Evolutionary conservation across 2,113 vertebrate genomes (phyloP).

Genomic region (Halcyon senegalensis): DNA sequence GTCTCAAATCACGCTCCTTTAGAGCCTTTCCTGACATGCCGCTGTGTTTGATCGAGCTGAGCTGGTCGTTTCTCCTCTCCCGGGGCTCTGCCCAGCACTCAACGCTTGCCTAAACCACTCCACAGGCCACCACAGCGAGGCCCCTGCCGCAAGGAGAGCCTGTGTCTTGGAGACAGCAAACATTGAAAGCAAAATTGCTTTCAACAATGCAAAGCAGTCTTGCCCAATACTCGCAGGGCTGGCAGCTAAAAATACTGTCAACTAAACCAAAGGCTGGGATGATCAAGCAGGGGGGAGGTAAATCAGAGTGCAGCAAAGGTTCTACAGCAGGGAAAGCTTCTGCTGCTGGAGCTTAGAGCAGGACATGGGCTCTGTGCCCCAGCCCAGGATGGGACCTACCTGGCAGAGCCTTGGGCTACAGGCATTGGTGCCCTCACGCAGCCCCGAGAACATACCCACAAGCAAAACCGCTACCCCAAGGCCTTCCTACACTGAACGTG

Average conservation of each 20-base stretch:
- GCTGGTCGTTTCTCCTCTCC: not conserved
- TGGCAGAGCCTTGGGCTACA: not conserved
- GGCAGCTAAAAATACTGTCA: not conserved
- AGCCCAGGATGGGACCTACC: too few relatives aligned
- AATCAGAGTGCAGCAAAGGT: not conserved
- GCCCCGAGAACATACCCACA: rapidly evolving
- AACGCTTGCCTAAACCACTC: not conserved
- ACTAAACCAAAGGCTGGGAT: not conserved
- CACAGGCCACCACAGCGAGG: not conserved
- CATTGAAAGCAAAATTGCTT: too few relatives aligned
- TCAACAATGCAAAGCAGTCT: not conserved
- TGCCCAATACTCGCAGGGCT: not conserved
- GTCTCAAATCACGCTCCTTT: not conserved
- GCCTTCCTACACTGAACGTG: not conserved
- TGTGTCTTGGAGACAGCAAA: not conserved
- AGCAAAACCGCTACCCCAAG: not conserved
- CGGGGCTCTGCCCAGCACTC: not conserved
- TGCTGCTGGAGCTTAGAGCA: not conserved
- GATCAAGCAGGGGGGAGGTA: not conserved
- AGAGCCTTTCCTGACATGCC: rapidly evolving
- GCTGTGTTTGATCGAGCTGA: not conserved
- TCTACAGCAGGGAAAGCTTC: not conserved
- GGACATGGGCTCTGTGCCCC: not conserved
- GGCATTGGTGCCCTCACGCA: rapidly evolving
- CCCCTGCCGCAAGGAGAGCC: not conserved